phyloP scores from a whole-genome alignment of 2,113 vertebrate species.

The Centropus bengalensis region DNA sequence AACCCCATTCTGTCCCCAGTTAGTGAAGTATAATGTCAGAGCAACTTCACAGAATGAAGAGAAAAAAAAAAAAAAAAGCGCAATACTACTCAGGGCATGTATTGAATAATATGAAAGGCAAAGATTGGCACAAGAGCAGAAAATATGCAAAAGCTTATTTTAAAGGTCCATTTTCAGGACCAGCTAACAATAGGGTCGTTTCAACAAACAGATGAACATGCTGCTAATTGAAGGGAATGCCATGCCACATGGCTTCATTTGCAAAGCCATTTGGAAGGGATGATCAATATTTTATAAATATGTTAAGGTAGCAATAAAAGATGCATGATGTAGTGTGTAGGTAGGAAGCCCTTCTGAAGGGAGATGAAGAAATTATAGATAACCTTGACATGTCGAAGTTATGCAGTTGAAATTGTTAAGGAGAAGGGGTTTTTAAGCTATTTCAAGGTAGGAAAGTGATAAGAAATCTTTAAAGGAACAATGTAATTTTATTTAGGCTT shows the following conservation, averaged over 20 bases:
- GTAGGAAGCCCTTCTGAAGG: slow-evolving; percentile 68
- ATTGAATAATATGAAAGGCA: background rate
- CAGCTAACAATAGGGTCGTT: background rate
- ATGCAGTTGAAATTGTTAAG: slow-evolving; percentile 55
- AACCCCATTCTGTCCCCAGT: slow-evolving; percentile 43
- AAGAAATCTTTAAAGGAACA: slow-evolving; percentile 33
- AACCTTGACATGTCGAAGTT: slow-evolving; percentile 58
- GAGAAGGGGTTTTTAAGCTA: background rate
- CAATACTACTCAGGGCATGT: background rate
- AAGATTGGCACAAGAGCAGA: background rate
- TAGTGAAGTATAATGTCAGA: background rate
- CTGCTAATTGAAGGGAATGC: slow-evolving; percentile 54
- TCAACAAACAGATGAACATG: background rate
- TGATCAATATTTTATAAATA: slow-evolving; percentile 79
- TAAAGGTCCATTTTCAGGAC: background rate
- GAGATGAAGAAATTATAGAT: slow-evolving; percentile 68
- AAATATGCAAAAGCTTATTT: background rate
- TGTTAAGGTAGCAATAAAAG: slow-evolving; percentile 75
- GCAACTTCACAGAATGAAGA: background rate
- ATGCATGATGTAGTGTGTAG: slow-evolving; percentile 71
- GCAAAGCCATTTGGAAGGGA: slow-evolving; percentile 60
- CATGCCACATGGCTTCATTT: slow-evolving; percentile 22
- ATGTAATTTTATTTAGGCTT: background rate
- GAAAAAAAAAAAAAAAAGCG: background rate
- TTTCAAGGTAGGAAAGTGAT: background rate